Percentiles rank a stretch among this genome's conserved stretches.
Conservation (phyloP, 2,888 invertebrate genomes). For the Seladonia tumulorum region DNA sequence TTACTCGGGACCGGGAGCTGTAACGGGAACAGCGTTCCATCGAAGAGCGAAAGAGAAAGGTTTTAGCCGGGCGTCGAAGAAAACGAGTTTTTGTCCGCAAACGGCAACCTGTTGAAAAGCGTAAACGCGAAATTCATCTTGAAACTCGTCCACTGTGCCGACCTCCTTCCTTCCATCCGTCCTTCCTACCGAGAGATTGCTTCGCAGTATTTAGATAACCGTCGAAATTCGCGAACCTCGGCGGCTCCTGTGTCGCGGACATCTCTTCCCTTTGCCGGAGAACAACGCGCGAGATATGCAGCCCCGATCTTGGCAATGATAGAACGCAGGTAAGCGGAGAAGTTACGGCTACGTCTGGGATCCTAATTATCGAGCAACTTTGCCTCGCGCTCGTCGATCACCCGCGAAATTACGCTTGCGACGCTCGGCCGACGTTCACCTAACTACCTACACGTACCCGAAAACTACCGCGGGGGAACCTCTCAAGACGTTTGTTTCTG, state of each 20-base stretch:
- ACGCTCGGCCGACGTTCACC: not conserved
- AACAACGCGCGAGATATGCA: not conserved
- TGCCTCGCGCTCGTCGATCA: constrained; percentile 31
- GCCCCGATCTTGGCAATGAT: constrained; percentile 54
- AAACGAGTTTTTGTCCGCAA: constrained; percentile 57
- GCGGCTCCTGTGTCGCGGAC: not conserved
- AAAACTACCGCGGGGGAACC: not conserved
- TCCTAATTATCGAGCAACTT: constrained; percentile 48
- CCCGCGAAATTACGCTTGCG: constrained; percentile 24
- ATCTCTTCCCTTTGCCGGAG: not conserved
- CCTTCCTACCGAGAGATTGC: constrained; percentile 34
- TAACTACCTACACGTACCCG: not conserved
- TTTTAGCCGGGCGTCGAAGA: constrained; percentile 17
- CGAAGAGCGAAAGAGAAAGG: not conserved
- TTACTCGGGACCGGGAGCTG: not conserved
- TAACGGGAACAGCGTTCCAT: not conserved
- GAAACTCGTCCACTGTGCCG: not conserved
- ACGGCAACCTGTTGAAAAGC: constrained; percentile 58
- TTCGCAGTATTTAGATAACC: constrained; percentile 43
- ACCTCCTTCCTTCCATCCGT: not conserved
- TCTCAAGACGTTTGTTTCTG: constrained; percentile 15
- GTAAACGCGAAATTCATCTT: constrained; percentile 45
- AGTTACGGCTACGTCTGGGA: constrained; percentile 51
- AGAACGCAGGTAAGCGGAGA: constrained; percentile 40
- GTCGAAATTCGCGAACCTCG: not conserved